Evolutionary conservation across 2,888 invertebrate species (phyloP), one percentile per base, ranked within the genome.

Genomic region (Eristalinus aeneus): DNA sequence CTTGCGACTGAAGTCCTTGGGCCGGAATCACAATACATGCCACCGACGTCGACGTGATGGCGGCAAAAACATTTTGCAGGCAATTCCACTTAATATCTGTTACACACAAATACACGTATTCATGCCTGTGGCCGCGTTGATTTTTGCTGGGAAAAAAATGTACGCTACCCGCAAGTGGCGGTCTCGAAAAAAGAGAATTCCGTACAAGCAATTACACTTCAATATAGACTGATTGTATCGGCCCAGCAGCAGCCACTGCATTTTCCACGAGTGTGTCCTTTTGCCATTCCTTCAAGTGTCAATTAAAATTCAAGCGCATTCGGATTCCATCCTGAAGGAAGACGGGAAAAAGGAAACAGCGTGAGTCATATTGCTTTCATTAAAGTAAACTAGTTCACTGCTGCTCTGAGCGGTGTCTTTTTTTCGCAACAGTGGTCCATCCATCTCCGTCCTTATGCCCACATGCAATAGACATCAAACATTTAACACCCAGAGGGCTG

Each of bases 371-470:
- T 84, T 84, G 75, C 65, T 76, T 85, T 85, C 80, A 85, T 85
- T 76, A 72, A 68, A 85, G 76, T 77, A 69, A 85, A 76, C 85
- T 77, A 80, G 84, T 80, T 85, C 72, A 80, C 53, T 36, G 56
- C 56, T 54, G 16, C 34, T 31, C 16, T 12, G 39, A n/a, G 12
- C 46, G 8, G 23, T 12, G 67, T 53, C 8, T 31, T 20, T 46
- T 16, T 46, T n/a, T n/a, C 0, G 1, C 8, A 8, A 8, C 8
- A 22, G 23, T 16, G 16, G 46, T 1, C 16, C n/a, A 16, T 46
- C 16, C 31, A 56, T 64, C 67, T 68, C n/a, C n/a, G n/a, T 68
- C 74, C 65, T 32, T 23, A 67, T 81, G 78, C 77, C 61, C 74
- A 73, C 68, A 79, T 79, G 76, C 60, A 78, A 74, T 87, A 63